Evolutionary conservation across 37 sponge, comb jelly and placozoan species (phyloP), one percentile per base, ranked within the genome.

Genomic region (Lycopodina hypogea): DNA sequence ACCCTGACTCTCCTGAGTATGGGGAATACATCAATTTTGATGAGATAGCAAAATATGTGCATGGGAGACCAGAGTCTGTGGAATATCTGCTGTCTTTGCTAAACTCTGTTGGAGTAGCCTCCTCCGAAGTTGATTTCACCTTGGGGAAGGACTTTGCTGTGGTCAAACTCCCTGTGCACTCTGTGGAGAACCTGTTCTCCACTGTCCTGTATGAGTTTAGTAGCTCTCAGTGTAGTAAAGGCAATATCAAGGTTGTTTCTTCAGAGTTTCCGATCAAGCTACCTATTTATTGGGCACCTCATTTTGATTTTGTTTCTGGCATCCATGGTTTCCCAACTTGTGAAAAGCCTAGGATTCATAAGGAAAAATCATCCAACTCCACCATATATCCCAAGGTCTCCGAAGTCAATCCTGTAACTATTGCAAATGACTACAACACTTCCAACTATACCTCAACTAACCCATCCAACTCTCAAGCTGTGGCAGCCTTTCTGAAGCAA

Each of bases 401-500:
- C 7, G 34, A 1, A 30, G 32, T 42, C 24, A 90, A 69, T 64
- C 95, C 95, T 0, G 70, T 61, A 11, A 51, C 57, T 33, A 78
- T 96, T 22, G 72, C 73, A 45, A 81, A 72, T 60, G 76, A 65
- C 59, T 96, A 96, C 85, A 95, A 92, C 68, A 89, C 84, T 22
- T 69, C 82, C 18, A 78, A 59, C 19, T 90, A 94, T 48, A 73
- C 33, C 1, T 69, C 88, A 18, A 53, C 68, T 0, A 87, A 68
- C 68, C n/a, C 85, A 23, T 58, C 72, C 3, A 96, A 92, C 73
- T 84, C 88, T 1, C 96, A 96, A 50, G 94, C 94, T 18, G 82
- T 92, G 35, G 98, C 95, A 36, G 83, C 81, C 55, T 97, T 97
- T 57, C 82, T 94, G 40, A 81, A 84, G 58, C 90, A 97, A 74